Percentiles rank a stretch among this genome's conserved stretches.
Evolutionary conservation across 2,888 invertebrate genomes (phyloP).

Genomic region (Sminthurinus aureus): DNA sequence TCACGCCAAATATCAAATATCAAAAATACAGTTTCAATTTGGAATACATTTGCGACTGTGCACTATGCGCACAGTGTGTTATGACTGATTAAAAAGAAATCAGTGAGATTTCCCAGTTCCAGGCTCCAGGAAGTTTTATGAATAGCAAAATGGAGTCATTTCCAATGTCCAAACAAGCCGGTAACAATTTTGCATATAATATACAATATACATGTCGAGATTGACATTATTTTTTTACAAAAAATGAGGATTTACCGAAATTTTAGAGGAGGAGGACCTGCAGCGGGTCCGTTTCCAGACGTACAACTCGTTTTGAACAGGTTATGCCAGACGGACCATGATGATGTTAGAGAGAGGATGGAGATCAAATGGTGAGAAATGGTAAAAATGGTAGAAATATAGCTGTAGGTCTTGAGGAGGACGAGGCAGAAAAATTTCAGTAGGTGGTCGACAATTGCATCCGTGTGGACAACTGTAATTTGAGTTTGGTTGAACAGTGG

Average conservation of each 20-base stretch:
- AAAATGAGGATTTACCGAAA: conserved; percentile 1
- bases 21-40: no score
- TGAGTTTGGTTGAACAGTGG: background rate
- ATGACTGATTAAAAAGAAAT: no score
- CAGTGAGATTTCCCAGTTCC: no score
- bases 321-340: background rate
- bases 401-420: background rate
- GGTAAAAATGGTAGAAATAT: background rate
- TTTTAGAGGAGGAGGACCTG: conserved; percentile 7
- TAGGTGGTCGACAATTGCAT: background rate
- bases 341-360: background rate
- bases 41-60: no score
- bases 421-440: background rate
- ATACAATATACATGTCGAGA: background rate
- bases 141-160: no score
- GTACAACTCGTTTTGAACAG: background rate
- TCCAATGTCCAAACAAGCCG: no score
- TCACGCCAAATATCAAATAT: no score
- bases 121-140: background rate
- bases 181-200: background rate
- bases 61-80: no score
- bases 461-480: background rate
- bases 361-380: background rate
- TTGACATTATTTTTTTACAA: background rate
- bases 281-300: background rate